Conservation (phyloP, 2,797 vertebrate genomes). For the Astyanax mexicanus region DNA sequence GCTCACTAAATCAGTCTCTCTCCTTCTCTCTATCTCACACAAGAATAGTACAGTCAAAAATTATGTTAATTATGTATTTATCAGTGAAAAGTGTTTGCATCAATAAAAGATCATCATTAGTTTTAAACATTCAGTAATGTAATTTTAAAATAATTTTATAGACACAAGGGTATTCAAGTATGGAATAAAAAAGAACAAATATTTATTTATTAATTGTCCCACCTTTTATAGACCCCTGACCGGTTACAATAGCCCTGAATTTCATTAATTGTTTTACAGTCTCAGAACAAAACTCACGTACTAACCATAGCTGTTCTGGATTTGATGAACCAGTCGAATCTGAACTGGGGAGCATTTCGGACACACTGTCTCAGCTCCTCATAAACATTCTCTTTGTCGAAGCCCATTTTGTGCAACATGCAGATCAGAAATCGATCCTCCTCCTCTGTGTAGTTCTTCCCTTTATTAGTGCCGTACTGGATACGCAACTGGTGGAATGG, state of each 20-base stretch:
- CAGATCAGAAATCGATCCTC: slow-evolving; percentile 89
- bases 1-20: background rate
- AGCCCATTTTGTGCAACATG: slow-evolving; percentile 91
- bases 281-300: too few relatives aligned
- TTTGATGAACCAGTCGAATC: slow-evolving; percentile 92
- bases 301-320: slow-evolving; percentile 87
- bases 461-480: slow-evolving; percentile 89
- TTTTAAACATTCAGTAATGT: too few relatives aligned
- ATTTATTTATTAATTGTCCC: too few relatives aligned
- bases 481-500: slow-evolving; percentile 89
- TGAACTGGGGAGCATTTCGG: slow-evolving; percentile 86
- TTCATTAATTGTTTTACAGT: too few relatives aligned
- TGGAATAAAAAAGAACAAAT: too few relatives aligned
- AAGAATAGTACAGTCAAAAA: background rate
- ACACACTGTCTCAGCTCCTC: slow-evolving; percentile 90
- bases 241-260: too few relatives aligned
- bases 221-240: too few relatives aligned
- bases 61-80: too few relatives aligned
- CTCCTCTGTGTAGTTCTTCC: slow-evolving; percentile 89
- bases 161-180: too few relatives aligned
- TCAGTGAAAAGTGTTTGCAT: too few relatives aligned
- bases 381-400: slow-evolving; percentile 89
- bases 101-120: too few relatives aligned
- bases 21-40: background rate
- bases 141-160: too few relatives aligned